Percentiles rank a stretch among this genome's conserved stretches.
phyloP scores from a whole-genome alignment of 1,140 invertebrate species.

The Drosophila nasuta region DNA sequence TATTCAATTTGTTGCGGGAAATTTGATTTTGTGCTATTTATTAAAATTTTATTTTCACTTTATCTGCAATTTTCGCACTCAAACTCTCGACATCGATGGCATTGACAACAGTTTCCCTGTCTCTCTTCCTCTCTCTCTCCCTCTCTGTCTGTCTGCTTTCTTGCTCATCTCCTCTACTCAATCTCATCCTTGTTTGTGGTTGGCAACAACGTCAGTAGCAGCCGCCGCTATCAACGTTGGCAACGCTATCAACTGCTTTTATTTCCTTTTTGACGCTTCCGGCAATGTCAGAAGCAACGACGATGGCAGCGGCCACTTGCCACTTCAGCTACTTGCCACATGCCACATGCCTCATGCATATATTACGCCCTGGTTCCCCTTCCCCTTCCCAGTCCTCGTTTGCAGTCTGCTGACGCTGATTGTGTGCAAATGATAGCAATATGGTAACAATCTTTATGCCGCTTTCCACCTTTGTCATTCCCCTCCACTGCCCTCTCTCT shows the following conservation, averaged over 20 bases:
- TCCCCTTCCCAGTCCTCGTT: conserved; percentile 15
- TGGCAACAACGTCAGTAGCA: conserved; percentile 44
- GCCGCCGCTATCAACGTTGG: conserved; percentile 51
- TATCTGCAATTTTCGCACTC: conserved; percentile 61
- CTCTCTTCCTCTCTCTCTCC: too few relatives aligned
- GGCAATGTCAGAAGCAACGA: conserved; percentile 16
- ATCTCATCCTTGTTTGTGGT: conserved; percentile 20
- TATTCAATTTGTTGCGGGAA: conserved; percentile 46
- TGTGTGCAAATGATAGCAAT: conserved; percentile 83
- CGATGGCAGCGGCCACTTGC: background rate
- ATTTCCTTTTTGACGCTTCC: conserved; percentile 60
- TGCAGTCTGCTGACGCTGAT: conserved; percentile 58
- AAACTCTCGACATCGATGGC: conserved; percentile 8
- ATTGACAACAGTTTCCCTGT: conserved; percentile 4
- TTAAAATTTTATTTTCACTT: conserved; percentile 79
- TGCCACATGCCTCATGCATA: conserved; percentile 42
- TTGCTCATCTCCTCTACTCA: conserved; percentile 14
- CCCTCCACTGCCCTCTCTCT: background rate
- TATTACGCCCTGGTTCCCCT: conserved; percentile 33
- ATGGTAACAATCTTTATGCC: conserved; percentile 80
- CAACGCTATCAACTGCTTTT: conserved; percentile 51
- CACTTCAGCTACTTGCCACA: conserved; percentile 2
- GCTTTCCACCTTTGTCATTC: conserved; percentile 27
- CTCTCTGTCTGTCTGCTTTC: background rate
- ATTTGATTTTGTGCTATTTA: conserved; percentile 76